These are phyloP conservation scores for Stratiomys singularior DNA, from an alignment of 2,888 invertebrate species.

Conservation along the genomic window DNA sequence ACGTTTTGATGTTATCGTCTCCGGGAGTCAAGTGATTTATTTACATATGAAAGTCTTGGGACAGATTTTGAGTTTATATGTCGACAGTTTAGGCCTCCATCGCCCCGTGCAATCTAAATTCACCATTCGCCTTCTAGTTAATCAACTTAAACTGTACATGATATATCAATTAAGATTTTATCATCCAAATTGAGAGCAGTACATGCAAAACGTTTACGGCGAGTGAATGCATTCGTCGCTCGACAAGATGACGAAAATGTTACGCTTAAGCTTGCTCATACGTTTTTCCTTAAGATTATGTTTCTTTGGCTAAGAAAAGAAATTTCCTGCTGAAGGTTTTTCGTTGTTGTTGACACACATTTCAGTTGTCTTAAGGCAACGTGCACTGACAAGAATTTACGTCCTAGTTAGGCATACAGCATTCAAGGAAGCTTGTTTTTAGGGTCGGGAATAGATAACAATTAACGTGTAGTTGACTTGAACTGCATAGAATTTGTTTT, in stretches of 20 bases:
- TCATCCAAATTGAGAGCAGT: constrained; percentile 43
- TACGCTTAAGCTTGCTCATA: not conserved
- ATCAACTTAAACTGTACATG: constrained; percentile 46
- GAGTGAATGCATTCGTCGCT: not conserved
- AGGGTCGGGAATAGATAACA: too few relatives aligned
- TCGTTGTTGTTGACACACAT: constrained; percentile 30
- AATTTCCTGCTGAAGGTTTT: constrained; percentile 22
- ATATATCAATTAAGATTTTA: constrained; percentile 49
- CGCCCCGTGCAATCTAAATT: constrained; percentile 33
- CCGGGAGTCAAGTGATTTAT: not conserved
- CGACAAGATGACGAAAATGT: not conserved
- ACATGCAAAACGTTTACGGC: constrained; percentile 37
- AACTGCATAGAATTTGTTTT: too few relatives aligned
- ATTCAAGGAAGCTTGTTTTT: not conserved
- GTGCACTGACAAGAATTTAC: constrained; percentile 35
- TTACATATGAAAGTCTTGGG: constrained; percentile 33
- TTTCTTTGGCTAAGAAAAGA: constrained; percentile 19
- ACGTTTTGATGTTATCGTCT: constrained; percentile 26
- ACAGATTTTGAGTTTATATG: constrained; percentile 27
- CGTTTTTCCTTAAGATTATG: not conserved
- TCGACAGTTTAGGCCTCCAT: constrained; percentile 32
- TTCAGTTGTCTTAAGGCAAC: constrained; percentile 4
- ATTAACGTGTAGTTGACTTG: too few relatives aligned
- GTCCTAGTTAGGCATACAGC: not conserved
- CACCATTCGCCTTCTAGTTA: constrained; percentile 37